These are phyloP conservation scores for Ceratoteleas bidentatus DNA, from an alignment of 1,140 invertebrate species.

Conservation along the genomic window DNA sequence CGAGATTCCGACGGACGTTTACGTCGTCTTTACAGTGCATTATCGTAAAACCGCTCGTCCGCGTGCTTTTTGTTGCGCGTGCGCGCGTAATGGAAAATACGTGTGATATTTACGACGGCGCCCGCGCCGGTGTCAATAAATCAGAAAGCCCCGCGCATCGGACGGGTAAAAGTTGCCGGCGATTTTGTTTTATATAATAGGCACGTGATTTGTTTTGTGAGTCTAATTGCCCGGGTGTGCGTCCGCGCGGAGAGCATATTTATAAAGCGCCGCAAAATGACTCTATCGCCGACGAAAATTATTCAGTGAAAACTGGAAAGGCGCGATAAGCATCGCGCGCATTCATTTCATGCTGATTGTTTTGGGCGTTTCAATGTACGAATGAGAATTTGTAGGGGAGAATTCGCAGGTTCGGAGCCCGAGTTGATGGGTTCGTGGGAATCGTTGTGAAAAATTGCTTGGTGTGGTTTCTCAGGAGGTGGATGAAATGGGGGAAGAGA, in stretches of 20 bases:
- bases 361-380: slow-evolving; percentile 11
- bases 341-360: slow-evolving; percentile 34
- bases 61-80: too few species aligned
- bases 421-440: too few species aligned
- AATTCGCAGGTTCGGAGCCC: too few species aligned
- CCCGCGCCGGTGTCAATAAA: slow-evolving; percentile 35
- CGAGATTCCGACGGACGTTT: too few species aligned
- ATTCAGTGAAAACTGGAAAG: slow-evolving; percentile 52
- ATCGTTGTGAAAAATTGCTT: too few species aligned
- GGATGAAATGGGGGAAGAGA: too few species aligned
- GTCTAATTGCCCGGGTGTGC: slow-evolving; percentile 43
- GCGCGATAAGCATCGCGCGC: slow-evolving; percentile 28
- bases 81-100: slow-evolving; percentile 33
- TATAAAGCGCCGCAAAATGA: slow-evolving; percentile 28
- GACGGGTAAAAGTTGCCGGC: slow-evolving; percentile 46
- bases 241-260: slow-evolving; percentile 32
- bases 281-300: slow-evolving; percentile 16
- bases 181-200: slow-evolving; percentile 62
- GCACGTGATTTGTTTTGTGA: slow-evolving; percentile 55
- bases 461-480: too few species aligned
- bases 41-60: too few species aligned
- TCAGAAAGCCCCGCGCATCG: slow-evolving; percentile 40
- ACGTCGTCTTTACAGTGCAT: too few species aligned
- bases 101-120: slow-evolving; percentile 34
- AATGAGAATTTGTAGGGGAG: neutral